Percentiles rank a stretch among this genome's conserved stretches.
Conservation (phyloP, 2,888 invertebrate genomes). For the Spodoptera picta region DNA sequence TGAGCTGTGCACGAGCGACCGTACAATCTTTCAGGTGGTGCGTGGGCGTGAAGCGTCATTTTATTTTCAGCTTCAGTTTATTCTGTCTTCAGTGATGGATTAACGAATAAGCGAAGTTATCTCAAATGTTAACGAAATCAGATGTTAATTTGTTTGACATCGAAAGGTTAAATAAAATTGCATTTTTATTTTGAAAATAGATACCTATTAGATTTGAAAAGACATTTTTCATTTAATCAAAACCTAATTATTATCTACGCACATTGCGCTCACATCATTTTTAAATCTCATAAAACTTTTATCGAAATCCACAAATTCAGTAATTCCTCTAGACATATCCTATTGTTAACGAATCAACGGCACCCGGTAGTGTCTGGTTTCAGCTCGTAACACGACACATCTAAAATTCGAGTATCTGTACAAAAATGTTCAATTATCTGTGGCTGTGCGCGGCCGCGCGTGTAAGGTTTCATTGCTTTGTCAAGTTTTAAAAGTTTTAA, state of each 20-base stretch:
- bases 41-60: slow-evolving; percentile 3
- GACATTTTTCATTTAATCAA: too few relatives aligned
- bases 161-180: slow-evolving; percentile 2
- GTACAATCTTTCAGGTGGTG: neutral
- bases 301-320: slow-evolving; percentile 46
- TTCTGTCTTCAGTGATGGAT: slow-evolving; percentile 2
- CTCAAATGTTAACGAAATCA: neutral
- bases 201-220: neutral
- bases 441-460: slow-evolving; percentile 49
- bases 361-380: slow-evolving; percentile 59
- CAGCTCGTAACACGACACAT: slow-evolving; percentile 58
- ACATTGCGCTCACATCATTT: slow-evolving; percentile 3
- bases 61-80: slow-evolving; percentile 7
- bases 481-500: slow-evolving; percentile 48
- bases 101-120: slow-evolving; percentile 18
- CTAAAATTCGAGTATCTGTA: slow-evolving; percentile 45
- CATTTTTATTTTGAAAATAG: too few relatives aligned
- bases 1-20: neutral
- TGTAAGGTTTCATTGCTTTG: slow-evolving; percentile 53
- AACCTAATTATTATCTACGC: neutral
- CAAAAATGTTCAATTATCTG: slow-evolving; percentile 58
- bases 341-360: slow-evolving; percentile 68
- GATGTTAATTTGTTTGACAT: neutral
- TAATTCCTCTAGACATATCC: slow-evolving; percentile 66
- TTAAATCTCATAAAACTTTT: slow-evolving; percentile 23